Evolutionary conservation across 2,797 vertebrate species (phyloP).

Genomic region (Tadarida brasiliensis): DNA sequence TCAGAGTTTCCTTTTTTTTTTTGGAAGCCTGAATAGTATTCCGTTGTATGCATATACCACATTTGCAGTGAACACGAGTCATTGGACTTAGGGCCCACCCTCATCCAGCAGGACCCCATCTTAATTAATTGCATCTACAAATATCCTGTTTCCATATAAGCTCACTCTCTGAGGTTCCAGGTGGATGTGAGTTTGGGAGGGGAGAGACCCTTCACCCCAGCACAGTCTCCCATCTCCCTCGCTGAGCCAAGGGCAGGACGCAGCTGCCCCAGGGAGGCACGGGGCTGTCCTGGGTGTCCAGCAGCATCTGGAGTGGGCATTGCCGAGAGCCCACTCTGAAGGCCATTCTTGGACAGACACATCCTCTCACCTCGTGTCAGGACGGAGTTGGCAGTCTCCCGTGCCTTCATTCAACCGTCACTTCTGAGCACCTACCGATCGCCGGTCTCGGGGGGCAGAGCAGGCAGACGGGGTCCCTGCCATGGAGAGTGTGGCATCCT

Average conservation of each 20-base stretch:
- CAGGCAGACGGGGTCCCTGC: neutral
- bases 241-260: no score
- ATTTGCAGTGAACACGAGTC: neutral
- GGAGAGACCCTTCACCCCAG: neutral
- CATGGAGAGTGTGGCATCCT: no score
- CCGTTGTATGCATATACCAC: fast-evolving
- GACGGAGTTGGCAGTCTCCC: fast-evolving
- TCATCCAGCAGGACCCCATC: neutral
- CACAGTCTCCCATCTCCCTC: neutral
- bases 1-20: no score
- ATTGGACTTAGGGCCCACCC: neutral
- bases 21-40: neutral
- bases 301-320: fast-evolving
- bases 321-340: neutral
- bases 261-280: neutral
- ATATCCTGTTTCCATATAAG: neutral
- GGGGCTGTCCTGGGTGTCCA: neutral
- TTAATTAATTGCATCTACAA: neutral
- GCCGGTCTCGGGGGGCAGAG: fast-evolving
- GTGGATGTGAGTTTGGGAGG: neutral
- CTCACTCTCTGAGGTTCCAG: neutral
- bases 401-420: neutral
- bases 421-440: neutral
- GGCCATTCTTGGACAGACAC: neutral
- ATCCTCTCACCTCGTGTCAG: neutral